Evolutionary conservation across 2,888 invertebrate genomes (phyloP).

Genomic region (Andrena fulva): DNA sequence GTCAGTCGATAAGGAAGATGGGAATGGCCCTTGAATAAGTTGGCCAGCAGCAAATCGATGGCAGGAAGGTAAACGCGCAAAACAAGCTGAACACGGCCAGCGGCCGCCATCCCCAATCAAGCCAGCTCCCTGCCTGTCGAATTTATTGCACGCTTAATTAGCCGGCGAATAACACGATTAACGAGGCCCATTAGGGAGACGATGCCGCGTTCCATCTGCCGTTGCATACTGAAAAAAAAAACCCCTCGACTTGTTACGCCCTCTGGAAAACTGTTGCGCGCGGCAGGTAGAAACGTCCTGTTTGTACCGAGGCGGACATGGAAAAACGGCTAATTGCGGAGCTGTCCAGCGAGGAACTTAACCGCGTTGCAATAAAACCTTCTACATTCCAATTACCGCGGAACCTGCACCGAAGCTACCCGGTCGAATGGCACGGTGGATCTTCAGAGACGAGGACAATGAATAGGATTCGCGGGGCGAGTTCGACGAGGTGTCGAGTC

Average conservation of each 20-base stretch:
- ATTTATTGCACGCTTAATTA: conserved; percentile 77
- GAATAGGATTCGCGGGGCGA: no score
- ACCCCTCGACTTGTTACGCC: conserved; percentile 19
- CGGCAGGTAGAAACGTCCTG: conserved; percentile 41
- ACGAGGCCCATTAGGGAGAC: conserved; percentile 60
- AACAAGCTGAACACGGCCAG: conserved; percentile 44
- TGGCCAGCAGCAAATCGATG: not conserved
- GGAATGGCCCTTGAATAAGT: not conserved
- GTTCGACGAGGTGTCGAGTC: no score
- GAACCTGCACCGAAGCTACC: no score
- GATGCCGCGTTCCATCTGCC: conserved; percentile 66
- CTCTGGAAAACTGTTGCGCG: conserved; percentile 60
- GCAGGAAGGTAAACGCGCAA: conserved; percentile 22
- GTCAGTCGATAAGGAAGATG: no score
- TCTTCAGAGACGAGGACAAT: no score
- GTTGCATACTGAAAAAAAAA: conserved; percentile 12
- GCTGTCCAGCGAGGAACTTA: not conserved
- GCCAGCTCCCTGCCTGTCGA: conserved; percentile 38
- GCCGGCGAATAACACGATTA: conserved; percentile 77
- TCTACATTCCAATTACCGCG: not conserved
- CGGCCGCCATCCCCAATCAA: conserved; percentile 45
- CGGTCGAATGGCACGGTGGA: no score
- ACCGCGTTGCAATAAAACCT: not conserved
- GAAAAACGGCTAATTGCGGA: conserved; percentile 26
- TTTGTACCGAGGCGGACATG: conserved; percentile 1